These are phyloP conservation scores for Holothuria scabra DNA, from an alignment of 53 echinoderm and acorn worm genomes.

Conservation along the genomic window DNA sequence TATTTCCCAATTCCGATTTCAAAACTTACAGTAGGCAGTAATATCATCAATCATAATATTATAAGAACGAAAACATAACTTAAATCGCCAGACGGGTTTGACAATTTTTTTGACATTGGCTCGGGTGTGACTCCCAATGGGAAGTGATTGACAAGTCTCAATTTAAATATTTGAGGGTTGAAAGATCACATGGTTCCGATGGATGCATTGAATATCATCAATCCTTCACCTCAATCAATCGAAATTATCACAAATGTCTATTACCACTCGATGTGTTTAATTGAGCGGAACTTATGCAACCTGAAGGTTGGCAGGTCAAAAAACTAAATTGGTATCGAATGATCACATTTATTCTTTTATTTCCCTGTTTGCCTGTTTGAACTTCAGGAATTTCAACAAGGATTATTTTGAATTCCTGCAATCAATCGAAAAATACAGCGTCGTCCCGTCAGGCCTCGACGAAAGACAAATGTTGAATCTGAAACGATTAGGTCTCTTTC, in stretches of 20 bases:
- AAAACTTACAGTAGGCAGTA: too few species aligned
- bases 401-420: conserved; percentile 17
- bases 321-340: conserved; percentile 31
- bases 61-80: too few species aligned
- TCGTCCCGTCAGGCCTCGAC: conserved; percentile 17
- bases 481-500: conserved; percentile 2
- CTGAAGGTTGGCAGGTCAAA: conserved; percentile 17
- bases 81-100: too few species aligned
- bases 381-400: background rate
- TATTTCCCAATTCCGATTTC: too few species aligned
- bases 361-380: background rate
- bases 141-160: conserved; percentile 16
- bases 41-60: too few species aligned
- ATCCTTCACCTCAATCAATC: background rate
- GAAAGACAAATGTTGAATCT: conserved; percentile 34
- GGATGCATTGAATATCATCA: conserved; percentile 10
- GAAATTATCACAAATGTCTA: background rate
- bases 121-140: conserved; percentile 15
- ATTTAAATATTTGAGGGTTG: conserved; percentile 23
- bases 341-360: conserved; percentile 10
- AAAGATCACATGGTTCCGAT: background rate
- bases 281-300: conserved; percentile 44
- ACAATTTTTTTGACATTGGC: too few species aligned
- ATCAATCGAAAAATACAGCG: background rate
- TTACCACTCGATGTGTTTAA: conserved; percentile 35